Evolutionary conservation across 2,888 invertebrate genomes (phyloP).

Genomic region (Chymomyza caudatula): DNA sequence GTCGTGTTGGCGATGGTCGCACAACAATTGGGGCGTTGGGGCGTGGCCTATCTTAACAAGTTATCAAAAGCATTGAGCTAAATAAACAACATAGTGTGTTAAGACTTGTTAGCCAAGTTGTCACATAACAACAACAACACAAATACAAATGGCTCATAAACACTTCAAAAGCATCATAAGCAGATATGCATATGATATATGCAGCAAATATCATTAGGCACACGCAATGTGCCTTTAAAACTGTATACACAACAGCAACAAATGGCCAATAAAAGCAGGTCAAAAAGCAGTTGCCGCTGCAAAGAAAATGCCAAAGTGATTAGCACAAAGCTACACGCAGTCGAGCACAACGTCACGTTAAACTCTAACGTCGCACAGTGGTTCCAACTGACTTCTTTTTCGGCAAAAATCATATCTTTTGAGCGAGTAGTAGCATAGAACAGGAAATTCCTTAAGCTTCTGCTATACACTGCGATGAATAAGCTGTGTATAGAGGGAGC

Average conservation of each 20-base stretch:
- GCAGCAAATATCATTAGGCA: constrained; percentile 40
- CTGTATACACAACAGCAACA: constrained; percentile 52
- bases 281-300: constrained; percentile 28
- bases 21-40: background rate
- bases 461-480: no score
- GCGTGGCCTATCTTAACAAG: background rate
- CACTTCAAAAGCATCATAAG: background rate
- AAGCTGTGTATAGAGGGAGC: no score
- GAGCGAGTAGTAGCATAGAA: no score
- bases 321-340: constrained; percentile 28
- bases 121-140: background rate
- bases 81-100: background rate
- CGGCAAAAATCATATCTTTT: no score
- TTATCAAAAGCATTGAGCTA: background rate
- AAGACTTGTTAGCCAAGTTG: background rate
- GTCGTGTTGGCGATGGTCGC: constrained; percentile 51
- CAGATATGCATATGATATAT: background rate
- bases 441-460: no score
- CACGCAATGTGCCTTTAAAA: constrained; percentile 62
- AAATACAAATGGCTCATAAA: background rate
- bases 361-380: constrained; percentile 55
- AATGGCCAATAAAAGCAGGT: constrained; percentile 26
- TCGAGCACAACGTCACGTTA: constrained; percentile 24
- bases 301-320: constrained; percentile 32
- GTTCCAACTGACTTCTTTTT: no score